These are phyloP conservation scores for Spialia ferax DNA, from an alignment of 2,888 invertebrate species.

Conservation along the genomic window DNA sequence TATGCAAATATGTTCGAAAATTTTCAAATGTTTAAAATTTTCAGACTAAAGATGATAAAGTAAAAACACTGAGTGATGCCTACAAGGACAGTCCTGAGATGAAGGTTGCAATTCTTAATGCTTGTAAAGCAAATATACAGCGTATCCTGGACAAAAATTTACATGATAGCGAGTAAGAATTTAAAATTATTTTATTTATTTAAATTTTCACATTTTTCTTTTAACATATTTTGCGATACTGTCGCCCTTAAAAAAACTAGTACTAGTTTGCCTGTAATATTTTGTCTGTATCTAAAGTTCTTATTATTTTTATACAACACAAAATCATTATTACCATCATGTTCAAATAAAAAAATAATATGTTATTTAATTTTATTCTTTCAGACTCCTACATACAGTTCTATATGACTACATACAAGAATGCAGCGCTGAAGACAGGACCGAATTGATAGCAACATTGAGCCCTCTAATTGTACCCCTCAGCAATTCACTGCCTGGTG, in stretches of 20 bases:
- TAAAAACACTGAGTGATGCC: constrained; percentile 90
- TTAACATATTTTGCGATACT: too few relatives aligned
- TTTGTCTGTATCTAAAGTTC: too few relatives aligned
- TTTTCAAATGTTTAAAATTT: constrained; percentile 40
- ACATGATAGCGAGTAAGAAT: constrained; percentile 87
- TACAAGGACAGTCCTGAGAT: constrained; percentile 89
- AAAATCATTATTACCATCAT: too few relatives aligned
- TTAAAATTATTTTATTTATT: not conserved
- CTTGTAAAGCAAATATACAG: constrained; percentile 91
- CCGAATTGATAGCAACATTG: constrained; percentile 92
- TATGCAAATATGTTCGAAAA: too few relatives aligned
- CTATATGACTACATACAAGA: constrained; percentile 93
- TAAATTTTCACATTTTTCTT: not conserved
- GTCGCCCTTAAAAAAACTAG: too few relatives aligned
- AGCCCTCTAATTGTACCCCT: constrained; percentile 89
- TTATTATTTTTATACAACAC: too few relatives aligned
- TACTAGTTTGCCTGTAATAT: too few relatives aligned
- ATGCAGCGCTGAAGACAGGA: constrained; percentile 89
- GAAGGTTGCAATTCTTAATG: constrained; percentile 90
- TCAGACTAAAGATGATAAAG: constrained; percentile 89
- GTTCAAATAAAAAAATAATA: not conserved
- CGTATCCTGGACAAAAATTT: constrained; percentile 91
- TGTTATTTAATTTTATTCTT: constrained; percentile 23
- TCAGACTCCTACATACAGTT: constrained; percentile 92
- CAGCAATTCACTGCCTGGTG: constrained; percentile 93